These are phyloP conservation scores for Oreocharis arfaki DNA, from an alignment of 2,113 vertebrate genomes.

Conservation along the genomic window DNA sequence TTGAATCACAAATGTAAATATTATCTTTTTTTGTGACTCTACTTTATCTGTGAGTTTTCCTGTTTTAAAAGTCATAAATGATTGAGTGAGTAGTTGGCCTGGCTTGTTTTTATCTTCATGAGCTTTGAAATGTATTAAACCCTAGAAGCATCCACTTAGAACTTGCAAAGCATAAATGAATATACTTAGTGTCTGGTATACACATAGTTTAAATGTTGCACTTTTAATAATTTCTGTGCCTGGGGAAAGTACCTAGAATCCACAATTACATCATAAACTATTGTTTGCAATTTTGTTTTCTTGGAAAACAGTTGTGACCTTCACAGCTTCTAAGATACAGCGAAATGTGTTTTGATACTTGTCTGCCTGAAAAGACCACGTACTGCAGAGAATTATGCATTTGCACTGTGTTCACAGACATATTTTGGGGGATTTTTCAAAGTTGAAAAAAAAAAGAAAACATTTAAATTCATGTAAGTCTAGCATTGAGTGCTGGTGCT, in stretches of 20 bases:
- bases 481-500: neutral
- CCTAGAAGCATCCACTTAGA: neutral
- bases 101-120: neutral
- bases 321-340: neutral
- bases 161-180: neutral
- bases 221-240: neutral
- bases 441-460: neutral
- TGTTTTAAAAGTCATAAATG: neutral
- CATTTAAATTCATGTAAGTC: neutral
- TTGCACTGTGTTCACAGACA: neutral
- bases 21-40: neutral
- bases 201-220: neutral
- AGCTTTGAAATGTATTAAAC: neutral
- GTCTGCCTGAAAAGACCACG: neutral
- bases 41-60: neutral
- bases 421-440: neutral
- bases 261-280: neutral
- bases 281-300: neutral
- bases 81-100: neutral
- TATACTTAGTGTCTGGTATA: neutral
- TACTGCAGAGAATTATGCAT: neutral
- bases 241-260: neutral
- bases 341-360: neutral
- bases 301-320: neutral
- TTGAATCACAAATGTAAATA: neutral